Evolutionary conservation across 2,113 vertebrate genomes (phyloP).

Genomic region (Onychorhynchus coronatus): DNA sequence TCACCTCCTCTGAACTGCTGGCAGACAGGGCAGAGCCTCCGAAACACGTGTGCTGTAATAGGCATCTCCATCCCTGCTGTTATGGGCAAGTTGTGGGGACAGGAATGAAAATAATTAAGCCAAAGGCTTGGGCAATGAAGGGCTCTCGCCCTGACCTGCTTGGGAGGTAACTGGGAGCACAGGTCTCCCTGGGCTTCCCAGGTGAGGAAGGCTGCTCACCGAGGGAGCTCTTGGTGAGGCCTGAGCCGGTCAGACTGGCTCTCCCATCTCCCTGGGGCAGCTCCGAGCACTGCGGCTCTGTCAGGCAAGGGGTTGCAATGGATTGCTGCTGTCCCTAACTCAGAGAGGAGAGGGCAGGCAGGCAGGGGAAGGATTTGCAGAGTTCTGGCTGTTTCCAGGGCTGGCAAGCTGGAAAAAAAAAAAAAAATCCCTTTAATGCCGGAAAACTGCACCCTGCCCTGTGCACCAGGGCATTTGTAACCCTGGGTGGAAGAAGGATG

Average conservation of each 20-base stretch:
- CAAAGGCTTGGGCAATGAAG: constrained; percentile 14
- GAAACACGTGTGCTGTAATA: neutral
- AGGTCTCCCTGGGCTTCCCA: neutral
- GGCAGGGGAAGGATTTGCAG: neutral
- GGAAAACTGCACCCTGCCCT: neutral
- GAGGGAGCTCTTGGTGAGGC: neutral
- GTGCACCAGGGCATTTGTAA: neutral
- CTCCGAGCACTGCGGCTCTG: neutral
- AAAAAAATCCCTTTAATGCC: neutral
- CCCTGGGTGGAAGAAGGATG: neutral
- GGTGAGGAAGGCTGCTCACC: neutral
- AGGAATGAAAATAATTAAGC: constrained; percentile 47
- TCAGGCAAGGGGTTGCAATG: neutral
- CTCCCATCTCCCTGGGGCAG: neutral
- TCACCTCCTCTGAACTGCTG: neutral
- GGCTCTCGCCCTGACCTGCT: constrained; percentile 44
- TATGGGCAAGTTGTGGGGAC: constrained; percentile 50
- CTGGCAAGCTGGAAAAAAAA: neutral
- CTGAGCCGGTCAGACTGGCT: constrained; percentile 43
- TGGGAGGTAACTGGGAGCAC: constrained; percentile 33
- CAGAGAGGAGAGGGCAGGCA: neutral
- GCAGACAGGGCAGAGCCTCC: constrained; percentile 1
- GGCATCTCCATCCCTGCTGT: neutral
- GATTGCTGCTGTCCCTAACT: neutral
- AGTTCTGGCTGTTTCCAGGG: neutral